Evolutionary conservation across 2,888 invertebrate species (phyloP).

Genomic region (Lycia hirtaria): DNA sequence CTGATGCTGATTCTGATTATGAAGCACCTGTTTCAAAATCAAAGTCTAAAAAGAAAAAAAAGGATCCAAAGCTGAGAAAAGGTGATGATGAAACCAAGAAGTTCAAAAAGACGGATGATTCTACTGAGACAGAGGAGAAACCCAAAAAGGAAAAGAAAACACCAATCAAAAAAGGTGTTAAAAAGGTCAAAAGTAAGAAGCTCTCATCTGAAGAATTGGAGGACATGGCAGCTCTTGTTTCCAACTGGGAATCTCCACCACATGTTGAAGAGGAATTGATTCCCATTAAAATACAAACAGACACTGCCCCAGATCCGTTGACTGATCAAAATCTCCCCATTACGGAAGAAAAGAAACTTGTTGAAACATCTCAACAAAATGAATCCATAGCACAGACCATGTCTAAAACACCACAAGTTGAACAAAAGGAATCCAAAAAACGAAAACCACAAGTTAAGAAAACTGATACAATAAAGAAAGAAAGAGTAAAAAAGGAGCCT

Average conservation of each 20-base stretch:
- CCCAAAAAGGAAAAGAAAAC: conserved; percentile 43
- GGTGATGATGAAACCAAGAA: conserved; percentile 34
- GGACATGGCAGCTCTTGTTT: conserved; percentile 65
- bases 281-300: conserved; percentile 42
- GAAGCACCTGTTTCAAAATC: conserved; percentile 62
- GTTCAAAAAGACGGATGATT: conserved; percentile 38
- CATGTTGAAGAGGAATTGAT: conserved; percentile 55
- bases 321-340: conserved; percentile 2
- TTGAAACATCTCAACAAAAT: neutral
- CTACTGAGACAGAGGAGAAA: conserved; percentile 34
- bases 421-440: conserved; percentile 61
- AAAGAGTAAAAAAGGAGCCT: conserved; percentile 55
- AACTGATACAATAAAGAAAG: conserved; percentile 53
- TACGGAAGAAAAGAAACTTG: neutral
- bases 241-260: conserved; percentile 73
- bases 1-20: conserved; percentile 79
- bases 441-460: conserved; percentile 57
- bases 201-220: conserved; percentile 67
- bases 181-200: conserved; percentile 67
- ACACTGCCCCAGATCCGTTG: conserved; percentile 32
- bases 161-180: conserved; percentile 41
- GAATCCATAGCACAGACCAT: too few species aligned
- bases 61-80: conserved; percentile 46
- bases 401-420: too few species aligned
- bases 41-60: conserved; percentile 63